These are phyloP conservation scores for Oophaga sylvatica DNA, from an alignment of 2,797 vertebrate species.

Conservation along the genomic window DNA sequence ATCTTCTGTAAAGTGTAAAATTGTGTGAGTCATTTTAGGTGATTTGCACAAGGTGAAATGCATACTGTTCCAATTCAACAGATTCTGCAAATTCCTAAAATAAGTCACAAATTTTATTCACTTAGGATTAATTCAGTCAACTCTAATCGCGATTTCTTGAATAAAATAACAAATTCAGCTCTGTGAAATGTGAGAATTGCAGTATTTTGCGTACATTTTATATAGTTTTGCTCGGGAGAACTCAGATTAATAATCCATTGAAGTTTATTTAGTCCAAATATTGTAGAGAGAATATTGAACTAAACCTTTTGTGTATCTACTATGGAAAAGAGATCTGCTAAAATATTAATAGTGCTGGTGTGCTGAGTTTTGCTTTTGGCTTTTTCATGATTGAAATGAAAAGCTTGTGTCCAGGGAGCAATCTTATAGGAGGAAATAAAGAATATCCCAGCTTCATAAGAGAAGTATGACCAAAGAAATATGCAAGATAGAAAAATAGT, in stretches of 20 bases:
- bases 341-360: neutral
- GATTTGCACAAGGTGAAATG: no score
- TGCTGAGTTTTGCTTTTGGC: neutral
- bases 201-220: neutral
- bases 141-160: neutral
- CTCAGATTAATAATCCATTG: neutral
- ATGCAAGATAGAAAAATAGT: neutral
- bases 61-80: no score
- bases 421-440: conserved; percentile 4
- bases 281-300: neutral
- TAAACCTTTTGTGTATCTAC: neutral
- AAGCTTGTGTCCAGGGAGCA: neutral
- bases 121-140: no score
- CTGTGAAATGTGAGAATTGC: neutral
- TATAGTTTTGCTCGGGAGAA: neutral
- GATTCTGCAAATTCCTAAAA: no score
- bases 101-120: no score
- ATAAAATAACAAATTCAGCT: neutral
- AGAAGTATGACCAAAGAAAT: neutral
- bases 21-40: no score
- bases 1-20: no score
- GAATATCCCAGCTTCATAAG: neutral
- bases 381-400: conserved; percentile 14
- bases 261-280: neutral
- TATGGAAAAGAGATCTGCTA: neutral